Base-by-base conservation (phyloP, 2,797 vertebrate genomes). In the Botia kubotai region DNA sequence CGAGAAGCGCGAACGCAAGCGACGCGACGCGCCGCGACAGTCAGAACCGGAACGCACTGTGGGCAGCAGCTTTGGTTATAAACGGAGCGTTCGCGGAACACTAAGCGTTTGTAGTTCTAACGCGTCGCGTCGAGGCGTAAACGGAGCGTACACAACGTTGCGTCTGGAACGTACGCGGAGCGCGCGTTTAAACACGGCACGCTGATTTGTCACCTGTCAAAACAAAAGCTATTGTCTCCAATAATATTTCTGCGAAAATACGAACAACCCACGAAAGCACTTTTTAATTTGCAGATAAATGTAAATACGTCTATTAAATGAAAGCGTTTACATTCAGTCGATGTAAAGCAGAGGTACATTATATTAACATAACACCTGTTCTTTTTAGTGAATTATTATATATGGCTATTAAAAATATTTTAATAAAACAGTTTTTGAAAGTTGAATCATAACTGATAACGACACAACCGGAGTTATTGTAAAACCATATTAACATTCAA, bases 11-110 rank as follows among this genome's bases (percentile, higher is more conserved):
- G 19, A 72, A 66, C 70, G 23, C 23, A 16, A 29, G 60, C 5
- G 26, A 63, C 60, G 60, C 33, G 33, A 33, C 33, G 33, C 33
- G 33, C 33, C 33, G 33, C 21, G 58, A 1, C 58, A 4, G 7
- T 21, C 55, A 50, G 19, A 75, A 50, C 77, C 85, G 84, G 91
- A 93, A 89, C 89, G 92, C 94, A 90, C 91, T 91, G 91, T 75
- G 87, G 77, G 83, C 84, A 82, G 53, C 50, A 17, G 50, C 6
- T 13, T 33, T 16, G 26, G 29, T 33, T 63, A 17, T 33, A 26
- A 62, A 14, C 23, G 21, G 4, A 23, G n/a, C 21, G 7, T 50
- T 17, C 50, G 13, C 50, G 33, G 33, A 36, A 36, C 33, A 39
- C 36, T 8, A 8, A 39, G 36, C 36, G 36, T 39, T 5, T 39